Evolutionary conservation across 2,797 vertebrate genomes (phyloP).

Genomic region (Ispidina picta): DNA sequence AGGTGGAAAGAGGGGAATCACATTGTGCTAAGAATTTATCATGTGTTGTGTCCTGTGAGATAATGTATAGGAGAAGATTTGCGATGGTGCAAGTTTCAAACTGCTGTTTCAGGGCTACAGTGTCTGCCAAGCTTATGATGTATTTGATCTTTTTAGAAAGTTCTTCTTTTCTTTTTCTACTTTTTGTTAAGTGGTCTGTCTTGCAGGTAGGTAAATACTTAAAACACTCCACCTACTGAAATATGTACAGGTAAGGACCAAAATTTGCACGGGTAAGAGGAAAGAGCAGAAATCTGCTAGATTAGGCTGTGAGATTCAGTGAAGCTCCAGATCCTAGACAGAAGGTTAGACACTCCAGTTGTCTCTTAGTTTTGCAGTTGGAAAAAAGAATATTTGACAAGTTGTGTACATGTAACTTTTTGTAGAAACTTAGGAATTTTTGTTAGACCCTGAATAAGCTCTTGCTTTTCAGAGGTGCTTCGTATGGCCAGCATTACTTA

Average conservation of each 20-base stretch:
- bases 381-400: not conserved
- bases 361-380: not conserved
- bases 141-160: slow-evolving; percentile 75
- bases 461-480: not conserved
- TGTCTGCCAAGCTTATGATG: slow-evolving; percentile 84
- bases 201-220: slow-evolving; percentile 21
- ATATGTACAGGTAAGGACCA: not conserved
- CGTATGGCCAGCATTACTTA: not conserved
- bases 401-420: not conserved
- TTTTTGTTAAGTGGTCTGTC: not conserved
- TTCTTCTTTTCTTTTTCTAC: slow-evolving; percentile 24
- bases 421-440: not conserved
- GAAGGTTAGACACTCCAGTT: not conserved
- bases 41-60: slow-evolving; percentile 89
- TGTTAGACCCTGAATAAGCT: not conserved
- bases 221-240: not conserved
- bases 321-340: not conserved
- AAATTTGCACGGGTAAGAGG: not conserved
- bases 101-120: slow-evolving; percentile 88
- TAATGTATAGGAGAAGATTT: slow-evolving; percentile 88
- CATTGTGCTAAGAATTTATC: slow-evolving; percentile 94
- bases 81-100: slow-evolving; percentile 83
- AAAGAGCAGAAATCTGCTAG: not conserved
- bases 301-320: not conserved
- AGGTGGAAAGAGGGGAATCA: slow-evolving; percentile 72